These are phyloP conservation scores for Drosophila lutescens DNA, from an alignment of 2,888 invertebrate species.

Conservation along the genomic window DNA sequence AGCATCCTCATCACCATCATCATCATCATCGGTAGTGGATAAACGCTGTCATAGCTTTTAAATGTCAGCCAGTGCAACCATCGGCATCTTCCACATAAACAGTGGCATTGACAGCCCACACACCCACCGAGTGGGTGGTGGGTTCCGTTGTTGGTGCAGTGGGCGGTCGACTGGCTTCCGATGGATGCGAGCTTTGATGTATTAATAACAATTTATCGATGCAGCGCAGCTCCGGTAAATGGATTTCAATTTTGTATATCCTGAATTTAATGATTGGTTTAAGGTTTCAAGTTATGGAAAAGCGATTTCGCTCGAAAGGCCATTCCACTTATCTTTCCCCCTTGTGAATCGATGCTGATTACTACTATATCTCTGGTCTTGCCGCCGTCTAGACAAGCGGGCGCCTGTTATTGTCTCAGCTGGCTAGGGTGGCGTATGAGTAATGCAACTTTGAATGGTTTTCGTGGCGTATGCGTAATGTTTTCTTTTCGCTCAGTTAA, in stretches of 20 bases:
- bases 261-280: conserved; percentile 51
- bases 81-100: conserved; percentile 30
- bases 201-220: conserved; percentile 47
- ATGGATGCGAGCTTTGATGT: conserved; percentile 24
- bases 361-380: conserved; percentile 26
- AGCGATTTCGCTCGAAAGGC: not conserved
- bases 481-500: conserved; percentile 3
- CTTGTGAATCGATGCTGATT: not conserved
- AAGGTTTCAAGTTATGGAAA: conserved; percentile 25
- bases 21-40: conserved; percentile 44
- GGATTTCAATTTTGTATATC: conserved; percentile 53
- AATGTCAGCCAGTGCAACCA: conserved; percentile 61
- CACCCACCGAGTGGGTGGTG: conserved; percentile 4
- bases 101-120: conserved; percentile 40
- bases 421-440: conserved; percentile 54
- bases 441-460: conserved; percentile 51
- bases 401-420: conserved; percentile 48
- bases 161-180: conserved; percentile 11
- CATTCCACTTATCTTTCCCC: not conserved
- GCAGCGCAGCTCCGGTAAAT: conserved; percentile 43
- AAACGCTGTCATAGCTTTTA: conserved; percentile 70
- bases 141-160: not conserved
- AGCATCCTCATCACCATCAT: conserved; percentile 4
- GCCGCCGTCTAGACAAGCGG: conserved; percentile 66
- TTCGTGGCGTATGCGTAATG: conserved; percentile 67